A percentile compares a stretch with the other conserved stretches of the same genome.
phyloP scores from a whole-genome alignment of 2,113 vertebrate genomes.

The Chaetodon trifascialis region DNA sequence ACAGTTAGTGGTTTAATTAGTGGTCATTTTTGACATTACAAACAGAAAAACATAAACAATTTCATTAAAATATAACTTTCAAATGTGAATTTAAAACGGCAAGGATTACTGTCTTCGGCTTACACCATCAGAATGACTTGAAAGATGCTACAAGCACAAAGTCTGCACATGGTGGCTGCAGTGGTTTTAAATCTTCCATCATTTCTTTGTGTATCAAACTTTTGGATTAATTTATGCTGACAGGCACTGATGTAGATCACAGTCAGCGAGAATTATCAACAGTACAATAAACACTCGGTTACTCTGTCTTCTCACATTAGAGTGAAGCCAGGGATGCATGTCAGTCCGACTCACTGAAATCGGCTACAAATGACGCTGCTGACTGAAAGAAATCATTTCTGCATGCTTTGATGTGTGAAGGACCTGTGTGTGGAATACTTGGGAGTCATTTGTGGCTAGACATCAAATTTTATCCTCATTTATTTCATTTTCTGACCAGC shows the following conservation, averaged over 20 bases:
- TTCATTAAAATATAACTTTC: too few species aligned
- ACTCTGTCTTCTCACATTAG: conserved; percentile 41
- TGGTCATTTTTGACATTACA: too few species aligned
- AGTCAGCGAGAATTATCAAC: conserved; percentile 48
- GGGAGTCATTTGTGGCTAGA: background rate
- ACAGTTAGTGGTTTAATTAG: too few species aligned
- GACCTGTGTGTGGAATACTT: conserved; percentile 7
- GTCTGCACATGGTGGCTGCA: background rate
- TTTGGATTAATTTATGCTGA: conserved; percentile 38
- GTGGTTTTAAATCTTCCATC: background rate
- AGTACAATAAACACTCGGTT: conserved; percentile 44
- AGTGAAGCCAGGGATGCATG: conserved; percentile 23
- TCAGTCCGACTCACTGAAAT: conserved; percentile 31
- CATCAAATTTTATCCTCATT: conserved; percentile 13
- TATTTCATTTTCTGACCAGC: conserved; percentile 26
- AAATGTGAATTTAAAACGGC: too few species aligned
- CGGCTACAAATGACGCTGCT: conserved; percentile 11
- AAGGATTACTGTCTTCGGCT: too few species aligned
- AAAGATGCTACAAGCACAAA: background rate
- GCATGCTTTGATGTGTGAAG: conserved; percentile 14
- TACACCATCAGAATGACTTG: too few species aligned
- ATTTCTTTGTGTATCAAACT: conserved; percentile 2
- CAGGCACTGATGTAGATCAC: conserved; percentile 32
- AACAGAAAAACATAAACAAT: too few species aligned
- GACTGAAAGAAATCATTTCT: conserved; percentile 20